Percentiles rank a stretch among this genome's conserved stretches.
Conservation (phyloP, 2,888 invertebrate genomes). For the Hydroisotoma schaefferi region DNA sequence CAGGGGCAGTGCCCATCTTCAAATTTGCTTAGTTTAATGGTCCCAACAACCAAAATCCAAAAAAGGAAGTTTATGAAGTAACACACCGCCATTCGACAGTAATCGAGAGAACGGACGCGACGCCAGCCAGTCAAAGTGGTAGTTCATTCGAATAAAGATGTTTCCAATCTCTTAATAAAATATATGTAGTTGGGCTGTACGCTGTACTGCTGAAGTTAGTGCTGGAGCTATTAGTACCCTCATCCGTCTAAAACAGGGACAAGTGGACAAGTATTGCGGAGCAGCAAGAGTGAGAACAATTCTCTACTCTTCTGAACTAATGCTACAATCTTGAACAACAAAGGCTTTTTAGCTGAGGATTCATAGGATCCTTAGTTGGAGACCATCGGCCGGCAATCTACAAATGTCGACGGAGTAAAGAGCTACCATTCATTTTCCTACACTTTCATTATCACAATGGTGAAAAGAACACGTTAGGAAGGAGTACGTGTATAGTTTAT, state of each 20-base stretch:
- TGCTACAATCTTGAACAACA: neutral
- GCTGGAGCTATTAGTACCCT: slow-evolving; percentile 1
- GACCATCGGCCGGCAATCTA: slow-evolving; percentile 13
- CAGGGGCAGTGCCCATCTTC: no score
- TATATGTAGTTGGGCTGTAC: no score
- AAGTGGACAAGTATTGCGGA: no score
- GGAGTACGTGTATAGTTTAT: no score
- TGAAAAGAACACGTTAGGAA: neutral
- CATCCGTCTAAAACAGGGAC: neutral
- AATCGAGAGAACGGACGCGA: no score
- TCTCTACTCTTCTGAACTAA: neutral
- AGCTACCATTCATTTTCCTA: slow-evolving; percentile 22
- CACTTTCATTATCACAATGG: slow-evolving; percentile 20
- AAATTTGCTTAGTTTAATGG: no score
- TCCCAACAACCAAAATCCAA: no score
- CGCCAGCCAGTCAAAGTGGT: no score
- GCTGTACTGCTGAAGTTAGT: neutral
- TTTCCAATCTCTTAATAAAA: no score
- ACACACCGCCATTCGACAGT: no score
- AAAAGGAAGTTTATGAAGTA: no score
- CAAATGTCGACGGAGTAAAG: slow-evolving; percentile 24
- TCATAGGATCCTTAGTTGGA: neutral
- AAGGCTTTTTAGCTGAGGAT: slow-evolving; percentile 3
- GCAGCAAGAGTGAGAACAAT: slow-evolving; percentile 5
- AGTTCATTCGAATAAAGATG: no score